phyloP scores from a whole-genome alignment of 2,797 vertebrate species.

The Sebastes nivosus region DNA sequence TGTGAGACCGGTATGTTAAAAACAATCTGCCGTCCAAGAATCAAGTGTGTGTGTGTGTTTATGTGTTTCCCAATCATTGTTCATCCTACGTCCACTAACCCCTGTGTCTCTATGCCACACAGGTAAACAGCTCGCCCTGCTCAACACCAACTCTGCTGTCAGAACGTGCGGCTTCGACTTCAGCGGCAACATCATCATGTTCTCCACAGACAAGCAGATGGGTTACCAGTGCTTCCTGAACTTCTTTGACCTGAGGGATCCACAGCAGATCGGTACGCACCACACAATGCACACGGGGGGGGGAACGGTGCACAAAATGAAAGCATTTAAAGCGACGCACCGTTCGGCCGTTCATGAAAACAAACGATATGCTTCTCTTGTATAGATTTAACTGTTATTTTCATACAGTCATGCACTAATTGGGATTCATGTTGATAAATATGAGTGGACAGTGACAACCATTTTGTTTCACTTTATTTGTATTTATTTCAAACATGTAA shows the following conservation, averaged over 20 bases:
- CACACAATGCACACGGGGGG: background rate
- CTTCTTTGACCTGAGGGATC: slow-evolving; percentile 95
- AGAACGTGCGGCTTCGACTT: slow-evolving; percentile 98
- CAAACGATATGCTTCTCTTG: background rate
- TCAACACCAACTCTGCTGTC: slow-evolving; percentile 95
- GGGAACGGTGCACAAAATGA: background rate
- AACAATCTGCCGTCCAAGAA: background rate
- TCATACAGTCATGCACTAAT: background rate
- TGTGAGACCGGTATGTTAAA: slow-evolving; percentile 90
- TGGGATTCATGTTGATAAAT: background rate
- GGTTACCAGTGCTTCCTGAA: slow-evolving; percentile 97
- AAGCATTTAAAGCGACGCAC: background rate
- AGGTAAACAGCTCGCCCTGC: slow-evolving; percentile 95
- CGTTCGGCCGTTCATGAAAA: background rate
- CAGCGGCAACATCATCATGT: slow-evolving; percentile 99
- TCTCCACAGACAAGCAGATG: slow-evolving; percentile 99
- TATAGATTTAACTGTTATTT: background rate
- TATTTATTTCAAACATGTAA: background rate
- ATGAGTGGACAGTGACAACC: background rate
- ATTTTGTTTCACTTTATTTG: background rate
- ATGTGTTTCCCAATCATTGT: background rate
- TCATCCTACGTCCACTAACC: accelerated
- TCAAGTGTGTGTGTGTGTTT: background rate
- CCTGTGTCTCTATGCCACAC: background rate
- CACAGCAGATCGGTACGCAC: slow-evolving; percentile 91